Base-by-base conservation (phyloP, 2,113 vertebrate genomes). In the Megaptera novaeangliae region DNA sequence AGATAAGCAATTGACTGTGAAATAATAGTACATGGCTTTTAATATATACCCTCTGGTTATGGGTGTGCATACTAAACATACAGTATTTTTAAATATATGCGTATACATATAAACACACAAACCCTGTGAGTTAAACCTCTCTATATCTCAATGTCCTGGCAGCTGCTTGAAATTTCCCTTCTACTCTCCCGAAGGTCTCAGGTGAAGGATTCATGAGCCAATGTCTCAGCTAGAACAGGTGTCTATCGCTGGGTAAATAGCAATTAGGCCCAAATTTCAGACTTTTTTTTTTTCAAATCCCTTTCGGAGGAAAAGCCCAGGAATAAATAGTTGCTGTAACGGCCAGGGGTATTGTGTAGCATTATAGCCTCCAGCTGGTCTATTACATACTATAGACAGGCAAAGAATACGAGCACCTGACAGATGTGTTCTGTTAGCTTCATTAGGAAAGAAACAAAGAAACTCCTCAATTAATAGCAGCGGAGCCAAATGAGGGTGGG, bases 261-360 rank as follows among this genome's bases (percentile, higher is more conserved):
- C 99, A 99, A 99, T 99, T 99, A 99, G 99, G 99, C 98, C 99
- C 99, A 99, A 99, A 99, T 99, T 99, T 99, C 99, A 98, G 98
- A 98, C 98, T 98, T 98, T 99, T 98, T 97, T 97, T 98, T 98
- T 99, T 98, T 98, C 98, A 98, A 99, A 99, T 99, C 99, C 99
- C 98, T 99, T 99, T 99, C 98, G 98, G 99, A 99, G 99, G 99
- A 99, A 99, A 99, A 99, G 98, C 99, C 98, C 98, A 98, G 99
- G 99, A 99, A 99, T 99, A 99, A 99, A 99, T 99, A 99, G 99
- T 99, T 99, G 99, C 98, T 99, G 98, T 98, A 99, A 99, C 98
- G 98, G 99, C 99, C 99, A 99, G 98, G 98, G 99, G 99, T 98
- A 98, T 99, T 99, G 99, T 99, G 99, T 98, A 98, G 99, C 98